Evolutionary conservation across 2,888 invertebrate genomes (phyloP).

Genomic region (Drosophila picticornis): DNA sequence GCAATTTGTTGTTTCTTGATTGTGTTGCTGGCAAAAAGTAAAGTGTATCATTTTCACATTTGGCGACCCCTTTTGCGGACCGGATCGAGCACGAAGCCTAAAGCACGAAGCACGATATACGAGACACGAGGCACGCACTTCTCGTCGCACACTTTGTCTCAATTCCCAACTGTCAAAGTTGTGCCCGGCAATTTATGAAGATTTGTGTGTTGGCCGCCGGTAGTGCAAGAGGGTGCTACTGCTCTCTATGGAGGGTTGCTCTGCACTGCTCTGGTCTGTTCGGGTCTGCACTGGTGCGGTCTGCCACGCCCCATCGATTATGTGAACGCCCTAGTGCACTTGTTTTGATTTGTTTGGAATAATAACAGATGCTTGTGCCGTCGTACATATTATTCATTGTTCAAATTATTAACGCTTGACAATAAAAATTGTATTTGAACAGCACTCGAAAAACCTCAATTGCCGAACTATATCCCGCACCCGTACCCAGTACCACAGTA

Average conservation of each 20-base stretch:
- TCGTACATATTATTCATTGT: slow-evolving; percentile 83
- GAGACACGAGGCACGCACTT: slow-evolving; percentile 27
- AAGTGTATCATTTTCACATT: slow-evolving; percentile 85
- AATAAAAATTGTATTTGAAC: slow-evolving; percentile 80
- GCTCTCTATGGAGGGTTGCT: slow-evolving; percentile 12
- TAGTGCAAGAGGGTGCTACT: slow-evolving; percentile 19
- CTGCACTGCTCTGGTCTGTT: background rate
- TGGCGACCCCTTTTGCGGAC: slow-evolving; percentile 33
- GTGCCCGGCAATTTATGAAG: slow-evolving; percentile 80
- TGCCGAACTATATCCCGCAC: background rate
- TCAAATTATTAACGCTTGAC: slow-evolving; percentile 84
- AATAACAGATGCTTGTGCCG: slow-evolving; percentile 82
- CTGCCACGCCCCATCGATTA: slow-evolving; percentile 61
- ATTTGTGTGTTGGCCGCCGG: slow-evolving; percentile 75
- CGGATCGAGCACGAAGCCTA: slow-evolving; percentile 22
- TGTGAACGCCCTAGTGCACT: slow-evolving; percentile 72
- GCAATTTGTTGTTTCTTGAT: slow-evolving; percentile 85
- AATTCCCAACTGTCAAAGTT: slow-evolving; percentile 72
- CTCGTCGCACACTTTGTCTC: slow-evolving; percentile 72
- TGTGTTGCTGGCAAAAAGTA: slow-evolving; percentile 78
- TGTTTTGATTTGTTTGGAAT: slow-evolving; percentile 85
- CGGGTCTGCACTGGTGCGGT: slow-evolving; percentile 1
- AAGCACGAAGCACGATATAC: background rate
- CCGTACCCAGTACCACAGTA: background rate
- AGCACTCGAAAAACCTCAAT: slow-evolving; percentile 66